Evolutionary conservation across 1,140 invertebrate species (phyloP), one percentile per base, ranked within the genome.

Genomic region (Wasmannia auropunctata): DNA sequence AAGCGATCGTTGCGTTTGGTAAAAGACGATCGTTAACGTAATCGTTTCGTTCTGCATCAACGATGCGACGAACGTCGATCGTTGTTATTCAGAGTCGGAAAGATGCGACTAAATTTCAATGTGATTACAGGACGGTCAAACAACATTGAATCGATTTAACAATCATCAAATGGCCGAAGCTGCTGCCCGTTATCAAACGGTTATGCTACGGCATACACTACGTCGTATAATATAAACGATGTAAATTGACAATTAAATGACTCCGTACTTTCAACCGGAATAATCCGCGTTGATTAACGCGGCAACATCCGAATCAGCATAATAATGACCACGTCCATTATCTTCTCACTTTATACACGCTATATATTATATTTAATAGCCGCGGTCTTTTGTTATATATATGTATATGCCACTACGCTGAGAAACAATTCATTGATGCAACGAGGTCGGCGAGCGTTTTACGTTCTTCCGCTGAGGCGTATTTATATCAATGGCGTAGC

Each of bases 1-100:
- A 10, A 84, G 16, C 43, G 43, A 46, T n/a, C 34, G 28, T n/a
- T n/a, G 14, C n/a, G 28, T 62, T 65, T 16, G 37, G n/a, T 49
- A 84, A 62, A n/a, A 62, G 28, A 46, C 63, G 75, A 80, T 65
- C 84, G 37, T 79, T 86, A 62, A 80, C 62, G 16, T 80, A 80
- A 86, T 86, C 83, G 60, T 79, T 86, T 70, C 63, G 76, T 86
- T 86, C 76, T 80, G 76, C 75, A 62, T 62, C 51, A 31, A 25
- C 25, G 75, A 65, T 70, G 63, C 49, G 31, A 70, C 31, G 0
- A 49, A 46, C 58, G 37, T 25, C 25, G 62, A 40, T 54, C 25
- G 37, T n/a, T n/a, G 37, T 22, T n/a, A n/a, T n/a, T n/a, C n/a
- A n/a, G 1, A 22, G 19, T 14, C 11, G 22, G 5, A 14, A 22